Base-by-base conservation (phyloP, 1,140 invertebrate genomes). In the Orchestia grillus region DNA sequence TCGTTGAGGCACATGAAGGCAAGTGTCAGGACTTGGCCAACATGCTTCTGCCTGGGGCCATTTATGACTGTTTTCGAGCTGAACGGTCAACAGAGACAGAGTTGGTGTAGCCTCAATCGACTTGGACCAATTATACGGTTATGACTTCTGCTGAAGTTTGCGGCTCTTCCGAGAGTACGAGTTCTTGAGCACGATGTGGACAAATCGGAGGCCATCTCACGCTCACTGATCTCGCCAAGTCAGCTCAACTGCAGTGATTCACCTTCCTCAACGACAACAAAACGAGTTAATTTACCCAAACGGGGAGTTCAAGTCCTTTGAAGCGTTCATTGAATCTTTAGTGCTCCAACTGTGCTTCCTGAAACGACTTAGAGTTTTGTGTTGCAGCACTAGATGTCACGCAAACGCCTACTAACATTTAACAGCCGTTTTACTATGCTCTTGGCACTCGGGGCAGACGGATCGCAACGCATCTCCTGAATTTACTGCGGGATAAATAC, bases 41-140 rank as follows among this genome's bases (percentile, higher is more conserved):
- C 15, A 16, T 90, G 88, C 88, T 41, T 41, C 3, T 90, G 28
- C 42, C 43, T 90, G 88, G 88, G 42, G 3, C 88, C 88, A 43
- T 42, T 90, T 90, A 44, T 90, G 88, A 90, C 43, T 90, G 88
- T 90, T 90, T 90, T 90, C 88, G 88, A 42, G 88, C 41, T 90
- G 4, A 90, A 90, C 88, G 88, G 88, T 90, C 88, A 90, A 90
- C 88, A 90, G 88, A 44, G 43, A 41, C 41, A 4, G 42, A 90
- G 88, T 90, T 90, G n/a, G 62, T 77, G 62, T 36, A 77, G 88
- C 41, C 88, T 90, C 41, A 90, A 90, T 90, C 88, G 42, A 90
- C 88, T 90, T 28, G 43, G 36, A 11, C 88, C 88, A 90, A 90
- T 90, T 90, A 90, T 90, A 90, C 88, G 88, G 41, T 90, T 90